phyloP scores from a whole-genome alignment of 2,888 invertebrate species.

The Dryomyza anilis region DNA sequence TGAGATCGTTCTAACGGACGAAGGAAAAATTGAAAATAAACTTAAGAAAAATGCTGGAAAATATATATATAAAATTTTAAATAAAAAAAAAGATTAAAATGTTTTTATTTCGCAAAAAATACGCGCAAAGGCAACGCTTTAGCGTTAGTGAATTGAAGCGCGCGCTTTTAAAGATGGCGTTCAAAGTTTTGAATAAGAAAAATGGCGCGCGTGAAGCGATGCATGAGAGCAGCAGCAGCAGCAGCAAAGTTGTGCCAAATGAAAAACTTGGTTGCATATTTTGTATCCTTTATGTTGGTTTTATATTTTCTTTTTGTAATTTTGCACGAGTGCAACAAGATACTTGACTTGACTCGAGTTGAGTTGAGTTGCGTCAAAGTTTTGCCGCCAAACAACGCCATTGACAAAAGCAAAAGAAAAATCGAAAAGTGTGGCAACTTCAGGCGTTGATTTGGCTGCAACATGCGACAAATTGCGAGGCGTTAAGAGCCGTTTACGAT shows the following conservation, averaged over 20 bases:
- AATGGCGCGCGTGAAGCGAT: not conserved
- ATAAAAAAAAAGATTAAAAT: slow-evolving; percentile 36
- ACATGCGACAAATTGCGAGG: not conserved
- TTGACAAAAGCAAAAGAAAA: not conserved
- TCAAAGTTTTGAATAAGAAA: not conserved
- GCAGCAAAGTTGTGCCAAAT: not conserved
- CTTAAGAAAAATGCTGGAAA: too few species aligned
- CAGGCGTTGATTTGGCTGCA: slow-evolving; percentile 4
- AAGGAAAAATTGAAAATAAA: too few species aligned
- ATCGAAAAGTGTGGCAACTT: slow-evolving; percentile 33
- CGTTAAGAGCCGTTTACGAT: not conserved
- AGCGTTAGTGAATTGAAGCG: not conserved
- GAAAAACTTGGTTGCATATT: not conserved
- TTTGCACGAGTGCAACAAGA: not conserved
- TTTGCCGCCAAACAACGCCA: not conserved
- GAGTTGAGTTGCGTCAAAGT: not conserved
- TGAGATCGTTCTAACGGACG: slow-evolving; percentile 91
- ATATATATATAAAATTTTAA: too few species aligned
- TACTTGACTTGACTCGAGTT: not conserved
- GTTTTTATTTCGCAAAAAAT: too few species aligned
- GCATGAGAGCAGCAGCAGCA: not conserved
- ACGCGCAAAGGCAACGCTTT: too few species aligned
- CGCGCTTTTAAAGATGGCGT: not conserved
- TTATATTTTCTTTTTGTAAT: not conserved
- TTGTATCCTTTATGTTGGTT: not conserved